These are phyloP conservation scores for Knipowitschia caucasica DNA, from an alignment of 2,797 vertebrate genomes.

Conservation along the genomic window DNA sequence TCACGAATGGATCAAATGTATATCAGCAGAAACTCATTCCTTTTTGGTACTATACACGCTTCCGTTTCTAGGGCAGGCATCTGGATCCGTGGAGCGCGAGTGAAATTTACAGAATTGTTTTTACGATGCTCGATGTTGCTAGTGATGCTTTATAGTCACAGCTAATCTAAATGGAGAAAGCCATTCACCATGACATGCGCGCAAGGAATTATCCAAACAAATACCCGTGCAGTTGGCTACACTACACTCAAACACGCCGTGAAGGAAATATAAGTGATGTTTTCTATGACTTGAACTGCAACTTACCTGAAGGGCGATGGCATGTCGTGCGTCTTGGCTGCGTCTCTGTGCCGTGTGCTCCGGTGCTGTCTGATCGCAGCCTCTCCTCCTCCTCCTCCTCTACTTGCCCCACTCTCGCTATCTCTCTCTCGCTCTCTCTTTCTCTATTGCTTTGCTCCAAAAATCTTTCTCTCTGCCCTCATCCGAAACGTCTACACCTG, in stretches of 20 bases:
- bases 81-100: background rate
- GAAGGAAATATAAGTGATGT: background rate
- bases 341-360: conserved; percentile 72
- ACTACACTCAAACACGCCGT: background rate
- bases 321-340: conserved; percentile 66
- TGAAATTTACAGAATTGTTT: conserved; percentile 1
- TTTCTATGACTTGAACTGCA: conserved; percentile 20
- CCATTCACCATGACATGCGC: background rate
- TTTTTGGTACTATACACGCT: background rate
- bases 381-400: conserved; percentile 24
- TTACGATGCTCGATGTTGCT: conserved; percentile 1
- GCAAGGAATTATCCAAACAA: background rate
- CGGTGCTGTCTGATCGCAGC: conserved; percentile 75
- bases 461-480: conserved; percentile 14
- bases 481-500: background rate
- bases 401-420: conserved; percentile 10
- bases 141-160: conserved; percentile 1
- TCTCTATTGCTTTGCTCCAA: conserved; percentile 18
- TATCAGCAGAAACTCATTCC: background rate
- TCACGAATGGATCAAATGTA: background rate
- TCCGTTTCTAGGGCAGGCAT: background rate
- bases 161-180: background rate
- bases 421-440: no score
- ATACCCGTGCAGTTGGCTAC: background rate
- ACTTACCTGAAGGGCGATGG: conserved; percentile 80